phyloP scores from a whole-genome alignment of 2,888 invertebrate genomes.

The Sacculina carcini region DNA sequence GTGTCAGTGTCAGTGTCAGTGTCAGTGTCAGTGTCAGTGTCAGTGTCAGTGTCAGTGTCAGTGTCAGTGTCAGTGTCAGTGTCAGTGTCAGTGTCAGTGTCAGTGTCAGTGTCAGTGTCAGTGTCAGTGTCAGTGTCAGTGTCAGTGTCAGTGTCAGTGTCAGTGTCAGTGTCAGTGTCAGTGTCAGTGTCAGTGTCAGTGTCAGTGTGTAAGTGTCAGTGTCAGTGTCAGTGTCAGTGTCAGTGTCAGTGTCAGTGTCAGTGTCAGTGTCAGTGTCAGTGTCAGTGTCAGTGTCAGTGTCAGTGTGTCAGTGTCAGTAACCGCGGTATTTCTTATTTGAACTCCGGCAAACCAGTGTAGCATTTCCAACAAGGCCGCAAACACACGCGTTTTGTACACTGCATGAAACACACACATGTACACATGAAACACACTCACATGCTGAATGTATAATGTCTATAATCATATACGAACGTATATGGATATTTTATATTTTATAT shows the following conservation, averaged over 20 bases:
- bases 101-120: no score
- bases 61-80: no score
- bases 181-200: no score
- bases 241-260: background rate
- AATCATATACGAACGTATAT: background rate
- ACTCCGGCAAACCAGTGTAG: slow-evolving; percentile 82
- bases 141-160: no score
- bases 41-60: no score
- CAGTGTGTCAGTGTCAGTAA: slow-evolving; percentile 18
- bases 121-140: no score
- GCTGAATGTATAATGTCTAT: background rate
- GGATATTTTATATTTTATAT: slow-evolving; percentile 4
- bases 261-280: background rate
- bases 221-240: background rate
- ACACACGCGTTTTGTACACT: slow-evolving; percentile 14
- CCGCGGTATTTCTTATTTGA: slow-evolving; percentile 78
- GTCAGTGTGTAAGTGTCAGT: no score
- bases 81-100: no score
- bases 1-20: no score
- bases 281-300: background rate
- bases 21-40: no score
- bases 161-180: no score
- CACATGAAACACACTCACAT: background rate
- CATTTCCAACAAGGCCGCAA: slow-evolving; percentile 45
- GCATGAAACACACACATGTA: slow-evolving; percentile 14